Percentiles rank a stretch among this genome's conserved stretches.
These are phyloP conservation scores for Hypomecis punctinalis DNA, from an alignment of 2,888 invertebrate species.

Conservation along the genomic window DNA sequence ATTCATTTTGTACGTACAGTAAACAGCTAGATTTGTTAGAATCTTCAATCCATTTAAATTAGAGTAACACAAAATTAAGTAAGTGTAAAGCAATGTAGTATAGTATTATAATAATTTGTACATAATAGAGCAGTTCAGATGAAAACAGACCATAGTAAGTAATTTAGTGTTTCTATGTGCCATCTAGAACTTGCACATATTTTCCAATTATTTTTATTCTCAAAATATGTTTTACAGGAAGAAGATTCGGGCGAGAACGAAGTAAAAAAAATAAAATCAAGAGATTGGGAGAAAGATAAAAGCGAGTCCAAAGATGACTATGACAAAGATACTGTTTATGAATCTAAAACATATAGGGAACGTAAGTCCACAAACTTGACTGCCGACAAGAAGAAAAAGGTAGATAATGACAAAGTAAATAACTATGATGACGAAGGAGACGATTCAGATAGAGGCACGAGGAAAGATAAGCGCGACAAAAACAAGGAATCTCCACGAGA, in stretches of 20 bases:
- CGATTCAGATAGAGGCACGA: slow-evolving; percentile 67
- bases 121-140: neutral
- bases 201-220: neutral
- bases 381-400: slow-evolving; percentile 78
- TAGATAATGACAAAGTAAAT: slow-evolving; percentile 76
- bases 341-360: slow-evolving; percentile 76
- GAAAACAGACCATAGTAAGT: neutral
- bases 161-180: neutral
- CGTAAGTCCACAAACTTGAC: slow-evolving; percentile 66
- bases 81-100: no score
- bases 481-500: slow-evolving; percentile 77
- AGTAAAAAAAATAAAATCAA: slow-evolving; percentile 77
- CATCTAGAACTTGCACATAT: neutral
- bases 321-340: slow-evolving; percentile 71
- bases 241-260: slow-evolving; percentile 76
- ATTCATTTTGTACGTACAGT: no score
- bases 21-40: no score
- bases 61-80: no score
- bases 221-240: slow-evolving; percentile 60
- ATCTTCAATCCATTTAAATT: no score
- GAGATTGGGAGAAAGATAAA: slow-evolving; percentile 80
- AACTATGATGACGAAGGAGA: slow-evolving; percentile 74
- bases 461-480: slow-evolving; percentile 75
- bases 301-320: slow-evolving; percentile 69
- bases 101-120: no score